These are phyloP conservation scores for Bicyclus anynana DNA, from an alignment of 1,140 invertebrate species.

Conservation along the genomic window DNA sequence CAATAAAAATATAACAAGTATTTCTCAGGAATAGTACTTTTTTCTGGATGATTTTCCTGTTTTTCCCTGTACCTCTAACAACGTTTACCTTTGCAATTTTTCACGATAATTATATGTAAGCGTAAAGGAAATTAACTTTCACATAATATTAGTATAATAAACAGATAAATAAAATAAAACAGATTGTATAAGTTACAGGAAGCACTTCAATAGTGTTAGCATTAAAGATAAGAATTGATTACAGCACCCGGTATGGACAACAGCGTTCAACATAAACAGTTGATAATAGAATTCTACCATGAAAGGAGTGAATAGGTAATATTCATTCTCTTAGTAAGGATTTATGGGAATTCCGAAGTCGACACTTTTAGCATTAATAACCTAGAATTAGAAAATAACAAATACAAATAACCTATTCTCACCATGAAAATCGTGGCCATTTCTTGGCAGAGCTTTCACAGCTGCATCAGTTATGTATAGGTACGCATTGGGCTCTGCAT, in stretches of 20 bases:
- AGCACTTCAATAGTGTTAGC: constrained; percentile 21
- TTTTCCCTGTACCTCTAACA: no score
- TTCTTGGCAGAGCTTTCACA: constrained; percentile 64
- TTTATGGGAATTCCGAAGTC: constrained; percentile 12
- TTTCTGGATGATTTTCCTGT: no score
- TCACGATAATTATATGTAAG: no score
- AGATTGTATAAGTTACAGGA: constrained; percentile 14
- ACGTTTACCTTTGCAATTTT: no score
- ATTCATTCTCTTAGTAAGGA: constrained; percentile 3
- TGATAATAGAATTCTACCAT: constrained; percentile 19
- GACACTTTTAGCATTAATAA: constrained; percentile 11
- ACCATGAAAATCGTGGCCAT: constrained; percentile 35
- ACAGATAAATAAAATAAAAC: not conserved
- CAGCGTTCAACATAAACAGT: constrained; percentile 7
- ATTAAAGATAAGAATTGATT: constrained; percentile 23
- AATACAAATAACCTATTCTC: constrained; percentile 44
- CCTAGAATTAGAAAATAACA: constrained; percentile 8
- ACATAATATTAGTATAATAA: no score
- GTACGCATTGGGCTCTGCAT: constrained; percentile 11
- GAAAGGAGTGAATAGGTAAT: constrained; percentile 13
- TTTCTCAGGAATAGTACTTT: no score
- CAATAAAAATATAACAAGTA: no score
- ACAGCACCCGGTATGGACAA: constrained; percentile 11
- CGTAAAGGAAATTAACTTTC: no score
- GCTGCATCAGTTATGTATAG: constrained; percentile 24